phyloP scores from a whole-genome alignment of 2,113 vertebrate genomes.

The Hippopotamus amphibius region DNA sequence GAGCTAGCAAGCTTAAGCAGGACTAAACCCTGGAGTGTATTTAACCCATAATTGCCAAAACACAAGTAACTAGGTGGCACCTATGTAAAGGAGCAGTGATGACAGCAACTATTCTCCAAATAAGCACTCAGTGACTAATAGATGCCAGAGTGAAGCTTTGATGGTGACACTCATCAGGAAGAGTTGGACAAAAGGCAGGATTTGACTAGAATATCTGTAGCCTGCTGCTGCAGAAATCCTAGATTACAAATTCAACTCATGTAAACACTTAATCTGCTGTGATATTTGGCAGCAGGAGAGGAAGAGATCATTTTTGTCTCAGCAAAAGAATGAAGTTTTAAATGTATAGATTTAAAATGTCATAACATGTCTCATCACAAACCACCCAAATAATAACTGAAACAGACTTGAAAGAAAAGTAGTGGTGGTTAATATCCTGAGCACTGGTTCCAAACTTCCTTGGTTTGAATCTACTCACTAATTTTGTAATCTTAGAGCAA shows the following conservation, averaged over 20 bases:
- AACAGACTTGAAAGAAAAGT: slow-evolving; percentile 32
- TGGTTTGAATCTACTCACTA: not conserved
- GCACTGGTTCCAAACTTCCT: not conserved
- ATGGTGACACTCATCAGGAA: slow-evolving; percentile 55
- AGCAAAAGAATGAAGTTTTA: slow-evolving; percentile 42
- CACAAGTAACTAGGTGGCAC: slow-evolving; percentile 73
- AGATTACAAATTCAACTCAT: slow-evolving; percentile 13
- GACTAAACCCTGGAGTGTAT: slow-evolving; percentile 73
- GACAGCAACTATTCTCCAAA: slow-evolving; percentile 71
- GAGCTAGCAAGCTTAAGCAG: slow-evolving; percentile 73
- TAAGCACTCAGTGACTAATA: slow-evolving; percentile 78
- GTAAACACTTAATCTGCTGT: slow-evolving; percentile 50
- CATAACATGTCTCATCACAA: slow-evolving; percentile 35
- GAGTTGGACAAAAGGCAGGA: slow-evolving; percentile 68
- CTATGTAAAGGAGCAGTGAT: slow-evolving; percentile 59
- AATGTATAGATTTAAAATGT: slow-evolving; percentile 44
- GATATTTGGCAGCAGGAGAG: slow-evolving; percentile 24
- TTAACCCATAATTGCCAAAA: slow-evolving; percentile 81
- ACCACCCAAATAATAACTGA: slow-evolving; percentile 43
- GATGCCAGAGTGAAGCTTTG: slow-evolving; percentile 66
- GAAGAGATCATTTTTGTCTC: slow-evolving; percentile 54
- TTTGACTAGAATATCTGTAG: slow-evolving; percentile 53
- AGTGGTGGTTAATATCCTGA: not conserved
- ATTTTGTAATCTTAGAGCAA: not conserved
- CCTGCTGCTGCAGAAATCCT: not conserved